Percentiles rank a stretch among this genome's conserved stretches.
Conservation (phyloP, 2,113 vertebrate species). For the Sphaerodactylus townsendi region DNA sequence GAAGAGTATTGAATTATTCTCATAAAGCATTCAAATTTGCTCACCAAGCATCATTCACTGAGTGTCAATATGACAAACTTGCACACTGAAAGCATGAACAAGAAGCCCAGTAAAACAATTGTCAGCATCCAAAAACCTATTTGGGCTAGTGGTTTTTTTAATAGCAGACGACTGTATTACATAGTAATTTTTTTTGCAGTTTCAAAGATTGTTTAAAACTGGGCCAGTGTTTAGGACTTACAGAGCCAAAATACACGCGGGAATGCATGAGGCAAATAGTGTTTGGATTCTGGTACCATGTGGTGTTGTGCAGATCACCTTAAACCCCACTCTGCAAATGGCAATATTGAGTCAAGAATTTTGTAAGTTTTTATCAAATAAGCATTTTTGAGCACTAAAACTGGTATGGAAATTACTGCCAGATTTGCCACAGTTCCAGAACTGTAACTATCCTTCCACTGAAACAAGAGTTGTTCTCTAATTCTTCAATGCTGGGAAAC, state of each 20-base stretch:
- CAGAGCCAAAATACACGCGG: background rate
- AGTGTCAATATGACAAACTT: background rate
- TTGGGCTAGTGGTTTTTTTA: background rate
- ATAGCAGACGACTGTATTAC: background rate
- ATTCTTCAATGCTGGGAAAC: background rate
- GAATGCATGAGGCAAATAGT: background rate
- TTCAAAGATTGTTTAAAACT: background rate
- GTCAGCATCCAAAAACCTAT: background rate
- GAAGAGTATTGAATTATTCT: constrained; percentile 7
- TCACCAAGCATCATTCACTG: background rate
- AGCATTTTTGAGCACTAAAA: background rate
- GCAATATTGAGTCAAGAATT: background rate
- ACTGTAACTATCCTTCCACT: background rate
- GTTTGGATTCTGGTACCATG: background rate
- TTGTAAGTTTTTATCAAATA: background rate
- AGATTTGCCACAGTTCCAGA: background rate
- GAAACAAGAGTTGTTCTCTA: background rate
- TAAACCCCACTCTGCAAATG: background rate
- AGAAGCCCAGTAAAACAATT: background rate
- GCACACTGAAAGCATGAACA: background rate
- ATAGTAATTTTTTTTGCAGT: background rate
- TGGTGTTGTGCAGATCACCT: background rate
- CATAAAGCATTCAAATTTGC: background rate
- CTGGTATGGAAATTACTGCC: background rate
- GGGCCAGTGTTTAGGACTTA: background rate